Evolutionary conservation across 2,113 vertebrate genomes (phyloP), one percentile per base, ranked within the genome.

Genomic region (Nicator chloris): DNA sequence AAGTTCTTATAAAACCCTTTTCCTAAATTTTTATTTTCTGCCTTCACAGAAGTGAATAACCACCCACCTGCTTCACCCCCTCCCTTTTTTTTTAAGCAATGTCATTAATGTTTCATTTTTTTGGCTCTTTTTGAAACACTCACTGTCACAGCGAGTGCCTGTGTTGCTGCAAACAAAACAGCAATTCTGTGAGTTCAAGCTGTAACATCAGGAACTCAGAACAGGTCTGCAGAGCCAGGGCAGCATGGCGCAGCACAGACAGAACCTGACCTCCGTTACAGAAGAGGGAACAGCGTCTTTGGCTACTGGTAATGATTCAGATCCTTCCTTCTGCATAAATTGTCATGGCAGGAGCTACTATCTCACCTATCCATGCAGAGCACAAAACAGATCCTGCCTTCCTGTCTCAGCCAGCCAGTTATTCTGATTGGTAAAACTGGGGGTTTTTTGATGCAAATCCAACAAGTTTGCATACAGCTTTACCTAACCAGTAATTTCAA

Each of bases 271-370:
- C 47, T 28, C 53, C 61, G 17, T 8, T 14, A 20, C 27, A 70
- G 21, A 56, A 47, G 5, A 73, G 19, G 27, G 7, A 93, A 30
- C 3, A 78, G 60, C 40, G 57, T 13, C 51, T 76, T 31, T 26
- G 47, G 31, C 20, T 66, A 7, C 15, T 26, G 11, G 11, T 19
- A 53, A 21, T 8, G 5, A 20, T 42, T 56, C 10, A 3, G 7
- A 27, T 28, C 42, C 28, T 66, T 61, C 37, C 18, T 65, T 59
- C 59, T 64, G 27, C 61, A 22, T 17, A 8, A 83, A 22, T 1
- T 18, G 28, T 22, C 18, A 5, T 0, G 7, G 72, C 51, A 35
- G 21, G 24, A 81, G 19, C 14, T 35, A 19, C 24, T 0, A 0
- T 27, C 56, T 63, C 44, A 21, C 18, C 28, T 14, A 1, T 8